Conservation (phyloP, 2,113 vertebrate genomes). For the Psettodes erumei region DNA sequence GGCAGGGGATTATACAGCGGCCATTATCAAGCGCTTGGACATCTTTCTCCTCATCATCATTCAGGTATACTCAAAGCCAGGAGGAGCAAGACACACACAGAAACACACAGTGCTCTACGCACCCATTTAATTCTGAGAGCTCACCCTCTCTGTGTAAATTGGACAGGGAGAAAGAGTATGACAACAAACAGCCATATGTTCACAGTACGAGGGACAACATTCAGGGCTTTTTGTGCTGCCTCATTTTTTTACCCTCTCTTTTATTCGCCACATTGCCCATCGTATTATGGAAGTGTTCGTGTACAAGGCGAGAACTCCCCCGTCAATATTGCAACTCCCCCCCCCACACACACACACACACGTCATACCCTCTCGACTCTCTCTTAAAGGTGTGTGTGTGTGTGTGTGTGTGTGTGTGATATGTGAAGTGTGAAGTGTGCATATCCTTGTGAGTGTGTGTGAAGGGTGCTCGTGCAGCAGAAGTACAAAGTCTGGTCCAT, state of each 20-base stretch:
- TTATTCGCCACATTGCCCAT: constrained; percentile 56
- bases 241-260: constrained; percentile 61
- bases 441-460: constrained; percentile 30
- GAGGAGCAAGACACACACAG: constrained; percentile 49
- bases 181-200: constrained; percentile 83
- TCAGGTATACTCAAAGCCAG: constrained; percentile 74
- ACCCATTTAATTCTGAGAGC: constrained; percentile 63
- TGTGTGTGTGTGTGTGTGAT: constrained; percentile 20
- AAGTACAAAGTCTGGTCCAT: constrained; percentile 82
- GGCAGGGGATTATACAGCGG: constrained; percentile 72
- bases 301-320: constrained; percentile 67
- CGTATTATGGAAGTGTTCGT: constrained; percentile 67
- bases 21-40: constrained; percentile 75
- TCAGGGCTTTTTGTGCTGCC: constrained; percentile 71
- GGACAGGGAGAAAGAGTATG: constrained; percentile 73
- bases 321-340: constrained; percentile 39
- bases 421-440: constrained; percentile 21
- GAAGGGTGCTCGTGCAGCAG: constrained; percentile 69
- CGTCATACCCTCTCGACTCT: neutral
- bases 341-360: neutral
- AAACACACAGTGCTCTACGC: constrained; percentile 37
- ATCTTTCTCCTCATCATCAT: constrained; percentile 77
- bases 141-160: constrained; percentile 76
- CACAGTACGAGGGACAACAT: constrained; percentile 73
- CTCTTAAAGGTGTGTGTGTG: constrained; percentile 43